Conservation (phyloP, 2,888 invertebrate genomes). For the Acrobasis suavella region DNA sequence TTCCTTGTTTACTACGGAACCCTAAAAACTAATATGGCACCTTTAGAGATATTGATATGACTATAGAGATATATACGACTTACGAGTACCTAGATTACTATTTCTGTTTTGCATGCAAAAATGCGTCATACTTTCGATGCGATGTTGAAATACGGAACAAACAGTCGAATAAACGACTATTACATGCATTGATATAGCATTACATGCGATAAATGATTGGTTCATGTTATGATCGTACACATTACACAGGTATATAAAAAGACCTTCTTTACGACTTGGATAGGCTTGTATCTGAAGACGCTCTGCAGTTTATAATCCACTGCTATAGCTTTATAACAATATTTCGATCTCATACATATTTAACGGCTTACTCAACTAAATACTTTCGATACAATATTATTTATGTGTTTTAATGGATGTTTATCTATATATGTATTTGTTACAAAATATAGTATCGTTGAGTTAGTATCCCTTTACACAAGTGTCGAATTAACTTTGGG, state of each 20-base stretch:
- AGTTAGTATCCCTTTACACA: too few species aligned
- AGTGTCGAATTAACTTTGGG: too few species aligned
- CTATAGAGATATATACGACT: too few species aligned
- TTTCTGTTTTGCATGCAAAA: slow-evolving; percentile 7
- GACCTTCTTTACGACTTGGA: slow-evolving; percentile 51
- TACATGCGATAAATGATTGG: neutral
- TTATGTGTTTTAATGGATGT: too few species aligned
- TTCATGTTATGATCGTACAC: neutral
- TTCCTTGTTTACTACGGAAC: too few species aligned
- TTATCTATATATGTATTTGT: too few species aligned
- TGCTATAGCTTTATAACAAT: slow-evolving; percentile 8
- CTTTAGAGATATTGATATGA: too few species aligned
- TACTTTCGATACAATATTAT: too few species aligned
- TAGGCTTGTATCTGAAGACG: slow-evolving; percentile 65
- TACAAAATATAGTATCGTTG: too few species aligned
- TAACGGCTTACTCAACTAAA: too few species aligned
- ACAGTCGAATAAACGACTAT: neutral
- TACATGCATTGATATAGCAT: slow-evolving; percentile 1
- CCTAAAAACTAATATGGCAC: too few species aligned
- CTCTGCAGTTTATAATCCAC: slow-evolving; percentile 27
- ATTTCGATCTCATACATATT: too few species aligned
- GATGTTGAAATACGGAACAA: slow-evolving; percentile 6
- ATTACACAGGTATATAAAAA: slow-evolving; percentile 24
- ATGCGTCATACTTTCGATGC: neutral
- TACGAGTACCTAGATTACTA: neutral